phyloP scores from a whole-genome alignment of 2,113 vertebrate species.

The Crocuta crocuta region DNA sequence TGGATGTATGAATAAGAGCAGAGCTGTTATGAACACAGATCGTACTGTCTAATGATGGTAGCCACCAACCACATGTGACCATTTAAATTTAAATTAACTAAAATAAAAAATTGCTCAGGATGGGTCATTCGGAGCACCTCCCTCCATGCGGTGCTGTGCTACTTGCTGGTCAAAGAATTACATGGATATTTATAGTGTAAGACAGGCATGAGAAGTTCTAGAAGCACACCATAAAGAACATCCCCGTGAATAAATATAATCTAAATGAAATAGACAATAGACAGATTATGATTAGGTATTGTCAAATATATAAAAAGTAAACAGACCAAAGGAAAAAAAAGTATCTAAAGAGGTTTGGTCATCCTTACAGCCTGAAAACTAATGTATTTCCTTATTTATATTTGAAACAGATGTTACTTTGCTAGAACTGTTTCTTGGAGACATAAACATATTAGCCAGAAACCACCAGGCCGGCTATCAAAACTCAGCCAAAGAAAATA shows the following conservation, averaged over 20 bases:
- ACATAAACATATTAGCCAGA: slow-evolving; percentile 49
- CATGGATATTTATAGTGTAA: neutral
- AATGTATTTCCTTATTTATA: neutral
- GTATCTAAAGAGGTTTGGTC: neutral
- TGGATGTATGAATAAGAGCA: neutral
- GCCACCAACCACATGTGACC: neutral
- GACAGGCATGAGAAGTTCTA: too few relatives aligned
- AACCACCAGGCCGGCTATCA: neutral
- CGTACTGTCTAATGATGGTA: neutral
- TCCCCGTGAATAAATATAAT: neutral
- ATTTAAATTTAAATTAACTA: neutral
- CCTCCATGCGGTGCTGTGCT: neutral
- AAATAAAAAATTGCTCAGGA: neutral
- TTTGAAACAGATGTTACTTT: neutral
- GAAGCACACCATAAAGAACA: neutral
- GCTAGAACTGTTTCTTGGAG: slow-evolving; percentile 44
- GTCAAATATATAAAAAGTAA: neutral
- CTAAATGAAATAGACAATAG: neutral
- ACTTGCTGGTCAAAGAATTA: neutral
- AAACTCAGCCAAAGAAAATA: neutral
- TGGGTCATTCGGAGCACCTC: neutral
- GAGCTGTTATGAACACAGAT: neutral
- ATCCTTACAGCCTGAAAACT: neutral
- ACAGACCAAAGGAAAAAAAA: neutral
- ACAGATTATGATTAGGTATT: neutral